These are phyloP conservation scores for Diabrotica virgifera DNA, from an alignment of 1,140 invertebrate species.

Conservation along the genomic window DNA sequence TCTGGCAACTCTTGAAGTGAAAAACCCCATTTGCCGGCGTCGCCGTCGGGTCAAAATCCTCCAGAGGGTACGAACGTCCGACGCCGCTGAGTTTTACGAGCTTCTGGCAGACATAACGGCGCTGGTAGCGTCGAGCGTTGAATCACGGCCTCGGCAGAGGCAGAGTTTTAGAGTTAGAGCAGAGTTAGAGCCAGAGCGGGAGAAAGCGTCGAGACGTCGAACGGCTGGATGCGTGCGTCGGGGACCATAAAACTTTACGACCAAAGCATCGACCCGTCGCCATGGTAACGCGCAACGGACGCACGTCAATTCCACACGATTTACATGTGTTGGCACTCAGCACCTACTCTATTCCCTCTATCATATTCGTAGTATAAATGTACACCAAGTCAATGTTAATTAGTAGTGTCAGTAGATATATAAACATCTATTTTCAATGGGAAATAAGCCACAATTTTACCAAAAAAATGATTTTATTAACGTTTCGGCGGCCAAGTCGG, in stretches of 20 bases:
- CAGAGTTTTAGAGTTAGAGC: slow-evolving; percentile 13
- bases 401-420: too few relatives aligned
- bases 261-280: slow-evolving; percentile 49
- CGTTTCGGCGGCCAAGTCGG: too few relatives aligned
- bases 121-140: slow-evolving; percentile 31
- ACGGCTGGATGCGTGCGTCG: slow-evolving; percentile 36
- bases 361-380: too few relatives aligned
- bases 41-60: not conserved
- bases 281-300: slow-evolving; percentile 42
- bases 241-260: slow-evolving; percentile 50
- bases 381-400: too few relatives aligned
- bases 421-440: too few relatives aligned
- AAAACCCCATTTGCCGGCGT: not conserved
- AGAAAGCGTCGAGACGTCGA: slow-evolving; percentile 38
- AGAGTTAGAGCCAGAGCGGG: slow-evolving; percentile 14
- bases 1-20: not conserved
- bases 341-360: too few relatives aligned
- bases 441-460: too few relatives aligned
- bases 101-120: slow-evolving; percentile 42
- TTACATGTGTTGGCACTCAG: not conserved
- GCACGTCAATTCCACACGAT: slow-evolving; percentile 20
- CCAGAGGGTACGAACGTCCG: not conserved
- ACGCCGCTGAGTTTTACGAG: slow-evolving; percentile 45
- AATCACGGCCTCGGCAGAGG: too few relatives aligned
- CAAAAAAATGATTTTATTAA: too few relatives aligned